Evolutionary conservation across 2,113 vertebrate species (phyloP).

Genomic region (Struthio camelus): DNA sequence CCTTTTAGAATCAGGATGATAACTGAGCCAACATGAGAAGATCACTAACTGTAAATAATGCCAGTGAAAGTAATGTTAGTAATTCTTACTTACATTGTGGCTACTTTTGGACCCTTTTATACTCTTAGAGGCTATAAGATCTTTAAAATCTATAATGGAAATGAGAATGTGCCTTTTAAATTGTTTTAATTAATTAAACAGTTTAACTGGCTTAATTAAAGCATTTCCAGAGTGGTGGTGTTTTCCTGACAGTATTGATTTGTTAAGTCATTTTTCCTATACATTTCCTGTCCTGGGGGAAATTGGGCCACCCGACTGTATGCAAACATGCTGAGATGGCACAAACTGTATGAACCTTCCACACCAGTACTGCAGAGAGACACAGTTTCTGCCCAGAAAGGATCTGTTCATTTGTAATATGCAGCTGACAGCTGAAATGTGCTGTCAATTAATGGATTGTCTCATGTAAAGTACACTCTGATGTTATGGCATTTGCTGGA

Average conservation of each 20-base stretch:
- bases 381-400: background rate
- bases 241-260: background rate
- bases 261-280: background rate
- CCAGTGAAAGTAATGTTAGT: background rate
- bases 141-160: background rate
- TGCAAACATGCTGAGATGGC: background rate
- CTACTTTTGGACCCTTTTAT: background rate
- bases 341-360: background rate
- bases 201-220: constrained; percentile 15
- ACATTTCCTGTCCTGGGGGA: background rate
- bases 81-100: constrained; percentile 24
- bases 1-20: background rate
- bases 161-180: constrained; percentile 14
- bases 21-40: background rate
- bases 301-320: background rate
- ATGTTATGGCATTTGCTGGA: background rate
- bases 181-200: constrained; percentile 13
- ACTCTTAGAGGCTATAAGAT: background rate
- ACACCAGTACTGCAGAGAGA: background rate
- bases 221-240: fast-evolving
- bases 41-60: constrained; percentile 23
- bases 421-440: background rate
- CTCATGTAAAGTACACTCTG: background rate
- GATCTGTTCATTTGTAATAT: background rate
- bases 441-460: background rate